Base-by-base conservation (phyloP, 1,140 invertebrate genomes). In the Oscheius sp. region DNA sequence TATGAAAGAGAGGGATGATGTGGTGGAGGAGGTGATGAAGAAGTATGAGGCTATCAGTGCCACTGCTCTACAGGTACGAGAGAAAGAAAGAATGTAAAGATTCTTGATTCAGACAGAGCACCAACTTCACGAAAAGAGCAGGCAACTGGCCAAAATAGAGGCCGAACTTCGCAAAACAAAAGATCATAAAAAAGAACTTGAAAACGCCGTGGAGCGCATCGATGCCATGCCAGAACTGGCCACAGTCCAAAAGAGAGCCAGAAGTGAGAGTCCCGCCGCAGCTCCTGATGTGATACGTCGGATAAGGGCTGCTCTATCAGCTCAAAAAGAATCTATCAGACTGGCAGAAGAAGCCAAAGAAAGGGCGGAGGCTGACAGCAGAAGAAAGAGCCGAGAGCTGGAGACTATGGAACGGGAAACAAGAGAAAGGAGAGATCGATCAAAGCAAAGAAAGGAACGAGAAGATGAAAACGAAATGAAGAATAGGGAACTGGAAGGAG, bases 51-150 rank as follows among this genome's bases (percentile, higher is more conserved):
- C 45, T 36, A 42, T 72, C 36, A 42, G 35, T 15, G 69, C 55
- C 38, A 72, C 26, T n/a, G n/a, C n/a, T n/a, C n/a, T n/a, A n/a
- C n/a, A 36, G 58, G 36, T 68, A 68, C 61, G 67, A 68, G 61
- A 18, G 67, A 59, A 32, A 68, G 67, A n/a, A 3, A 2, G 32
- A n/a, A 31, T 23, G n/a, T n/a, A 1, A 61, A 65, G 7, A 3
- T 36, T 42, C 13, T 35, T 1, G 2, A 3, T 42, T 18, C 45
- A 68, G 67, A 35, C 55, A 15, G 64, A 72, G 59, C 52, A 67
- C 26, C 32, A 67, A 20, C 18, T 58, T n/a, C 20, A 36, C 31
- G 69, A 64, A 35, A 58, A 58, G 10, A 31, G 38, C 26, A 32
- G 67, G 1, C 49, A 59, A 20, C 61, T 68, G 55, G 32, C 35